Conservation (phyloP, 2,797 vertebrate genomes). For the Macroramphosus scolopax region DNA sequence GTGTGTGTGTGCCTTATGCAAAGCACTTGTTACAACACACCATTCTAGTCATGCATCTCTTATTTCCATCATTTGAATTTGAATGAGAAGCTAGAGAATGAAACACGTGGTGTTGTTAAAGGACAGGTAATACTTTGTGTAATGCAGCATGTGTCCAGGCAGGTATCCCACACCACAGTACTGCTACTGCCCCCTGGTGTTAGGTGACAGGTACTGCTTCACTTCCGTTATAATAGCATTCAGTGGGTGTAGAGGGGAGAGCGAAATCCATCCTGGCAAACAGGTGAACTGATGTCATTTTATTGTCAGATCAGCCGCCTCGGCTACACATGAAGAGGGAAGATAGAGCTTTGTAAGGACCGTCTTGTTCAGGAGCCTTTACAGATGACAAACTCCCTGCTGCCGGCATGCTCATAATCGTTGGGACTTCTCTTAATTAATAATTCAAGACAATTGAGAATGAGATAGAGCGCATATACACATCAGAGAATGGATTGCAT, state of each 20-base stretch:
- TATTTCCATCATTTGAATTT: neutral
- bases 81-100: neutral
- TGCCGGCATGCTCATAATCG: slow-evolving; percentile 29
- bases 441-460: slow-evolving; percentile 45
- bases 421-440: slow-evolving; percentile 40
- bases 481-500: slow-evolving; percentile 35
- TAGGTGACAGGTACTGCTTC: neutral
- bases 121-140: too few relatives aligned
- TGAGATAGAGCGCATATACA: neutral
- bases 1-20: too few relatives aligned
- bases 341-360: slow-evolving; percentile 13
- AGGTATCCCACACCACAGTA: too few relatives aligned
- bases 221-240: too few relatives aligned
- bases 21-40: too few relatives aligned
- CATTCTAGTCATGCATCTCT: too few relatives aligned
- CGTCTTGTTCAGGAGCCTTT: slow-evolving; percentile 26
- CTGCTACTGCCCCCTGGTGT: slow-evolving; percentile 68
- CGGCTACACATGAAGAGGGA: neutral
- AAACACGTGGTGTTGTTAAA: too few relatives aligned
- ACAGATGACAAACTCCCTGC: slow-evolving; percentile 47
- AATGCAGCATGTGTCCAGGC: neutral
- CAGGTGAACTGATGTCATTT: slow-evolving; percentile 31
- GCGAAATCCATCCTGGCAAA: slow-evolving; percentile 15
- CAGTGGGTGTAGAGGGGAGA: too few relatives aligned
- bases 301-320: slow-evolving; percentile 17